A percentile compares a stretch with the other conserved stretches of the same genome.
phyloP scores from a whole-genome alignment of 2,797 vertebrate genomes.

The Paramormyrops hopkinsi region DNA sequence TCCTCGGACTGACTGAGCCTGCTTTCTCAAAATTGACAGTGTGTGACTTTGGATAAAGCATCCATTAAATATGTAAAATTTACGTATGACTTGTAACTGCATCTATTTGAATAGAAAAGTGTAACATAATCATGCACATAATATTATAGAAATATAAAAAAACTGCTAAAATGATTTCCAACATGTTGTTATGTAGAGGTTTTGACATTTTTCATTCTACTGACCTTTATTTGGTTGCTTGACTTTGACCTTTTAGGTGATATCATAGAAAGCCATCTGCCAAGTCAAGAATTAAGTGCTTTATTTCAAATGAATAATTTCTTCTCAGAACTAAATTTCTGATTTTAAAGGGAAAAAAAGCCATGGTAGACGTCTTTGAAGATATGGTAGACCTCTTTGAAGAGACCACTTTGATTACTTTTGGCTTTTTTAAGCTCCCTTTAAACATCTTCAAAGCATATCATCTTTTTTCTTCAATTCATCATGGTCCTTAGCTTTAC shows the following conservation, averaged over 20 bases:
- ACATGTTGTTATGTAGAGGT: neutral
- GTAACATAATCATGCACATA: neutral
- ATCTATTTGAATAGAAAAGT: neutral
- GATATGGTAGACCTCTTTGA: slow-evolving; percentile 23
- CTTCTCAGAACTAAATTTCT: neutral
- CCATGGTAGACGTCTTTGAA: slow-evolving; percentile 14
- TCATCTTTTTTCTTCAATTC: slow-evolving; percentile 21
- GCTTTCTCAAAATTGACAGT: neutral
- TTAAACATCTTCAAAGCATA: slow-evolving; percentile 36
- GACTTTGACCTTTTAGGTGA: slow-evolving; percentile 24
- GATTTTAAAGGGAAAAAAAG: slow-evolving; percentile 1
- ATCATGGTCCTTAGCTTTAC: slow-evolving; percentile 39
- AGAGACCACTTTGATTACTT: slow-evolving; percentile 22
- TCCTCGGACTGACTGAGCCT: neutral
- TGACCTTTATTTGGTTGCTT: slow-evolving; percentile 17
- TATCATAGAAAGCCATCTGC: slow-evolving; percentile 23
- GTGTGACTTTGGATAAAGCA: neutral
- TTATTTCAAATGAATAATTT: slow-evolving; percentile 13
- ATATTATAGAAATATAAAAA: neutral
- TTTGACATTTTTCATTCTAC: neutral
- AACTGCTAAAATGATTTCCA: neutral
- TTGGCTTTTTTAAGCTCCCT: slow-evolving; percentile 28
- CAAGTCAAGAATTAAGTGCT: slow-evolving; percentile 23
- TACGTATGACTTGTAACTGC: neutral
- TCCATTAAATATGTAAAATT: neutral